Evolutionary conservation across 37 sponge, comb jelly and placozoan species (phyloP), one percentile per base, ranked within the genome.

Genomic region (Oscarella lobularis): DNA sequence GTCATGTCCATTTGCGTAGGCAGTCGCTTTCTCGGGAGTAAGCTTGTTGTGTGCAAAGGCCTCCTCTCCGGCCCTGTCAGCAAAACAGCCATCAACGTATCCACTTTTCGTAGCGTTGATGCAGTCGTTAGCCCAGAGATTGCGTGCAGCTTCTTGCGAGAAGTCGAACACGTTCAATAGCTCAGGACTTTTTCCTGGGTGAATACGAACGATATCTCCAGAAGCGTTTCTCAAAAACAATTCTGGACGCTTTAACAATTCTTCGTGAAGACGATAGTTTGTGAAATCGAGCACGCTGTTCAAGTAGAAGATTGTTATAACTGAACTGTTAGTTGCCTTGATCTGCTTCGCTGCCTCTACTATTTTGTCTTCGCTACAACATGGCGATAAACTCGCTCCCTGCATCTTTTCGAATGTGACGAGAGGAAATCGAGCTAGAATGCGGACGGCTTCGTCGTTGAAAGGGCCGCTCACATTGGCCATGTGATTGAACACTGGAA

Each of bases 401-500:
- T 76, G 78, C 32, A 70, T 31, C 38, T 84, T 79, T 38, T 79
- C 85, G 54, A 84, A 75, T 0, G 85, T 84, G 36, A 67, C 85
- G 80, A 84, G 74, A n/a, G 70, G 30, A 67, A 38, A 84, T 54
- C 48, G 74, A 31, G 85, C 79, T 34, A 78, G 69, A 6, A 60
- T 37, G 29, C 74, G 33, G 3, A 83, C 20, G 2, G 84, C 66
- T 1, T 73, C 74, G 1, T 20, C 70, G 65, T 0, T 66, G 75
- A 77, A 83, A 33, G 34, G 75, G 3, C 84, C 84, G 78, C 41
- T 83, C 31, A 69, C 29, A 75, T 83, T 78, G 66, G 75, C 37
- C 5, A 76, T 72, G 67, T 83, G 84, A 37, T 72, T 76, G 70
- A 78, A 83, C 35, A 83, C 84, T 20, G 78, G 84, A 29, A 83